Evolutionary conservation across 2,113 vertebrate genomes (phyloP).

Genomic region (Morone saxatilis): DNA sequence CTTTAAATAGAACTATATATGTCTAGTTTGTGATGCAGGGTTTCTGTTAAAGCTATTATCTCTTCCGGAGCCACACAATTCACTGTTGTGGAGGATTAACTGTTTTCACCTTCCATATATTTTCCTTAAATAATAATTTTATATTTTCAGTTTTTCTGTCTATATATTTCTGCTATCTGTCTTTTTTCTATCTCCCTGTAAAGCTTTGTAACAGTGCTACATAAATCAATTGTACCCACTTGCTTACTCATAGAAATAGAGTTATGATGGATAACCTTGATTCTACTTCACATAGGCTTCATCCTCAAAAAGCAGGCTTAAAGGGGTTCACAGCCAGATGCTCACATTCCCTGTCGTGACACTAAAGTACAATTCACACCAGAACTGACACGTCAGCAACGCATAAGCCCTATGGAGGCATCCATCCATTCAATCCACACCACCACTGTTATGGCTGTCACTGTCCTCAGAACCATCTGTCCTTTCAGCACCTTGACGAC

Average conservation of each 20-base stretch:
- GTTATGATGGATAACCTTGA: background rate
- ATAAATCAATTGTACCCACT: background rate
- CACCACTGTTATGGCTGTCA: background rate
- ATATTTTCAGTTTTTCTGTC: background rate
- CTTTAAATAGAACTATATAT: background rate
- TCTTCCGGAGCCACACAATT: too few relatives aligned
- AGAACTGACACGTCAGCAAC: conserved; percentile 21
- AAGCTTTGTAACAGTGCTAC: background rate
- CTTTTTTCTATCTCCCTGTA: background rate
- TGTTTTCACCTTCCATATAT: background rate
- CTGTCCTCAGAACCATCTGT: background rate
- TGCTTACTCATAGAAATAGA: background rate
- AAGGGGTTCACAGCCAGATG: conserved; percentile 22
- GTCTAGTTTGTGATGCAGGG: too few relatives aligned
- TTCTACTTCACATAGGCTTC: background rate
- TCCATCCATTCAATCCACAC: background rate
- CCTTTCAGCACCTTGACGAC: background rate
- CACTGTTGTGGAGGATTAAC: too few relatives aligned
- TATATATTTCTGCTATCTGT: background rate
- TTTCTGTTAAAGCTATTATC: too few relatives aligned
- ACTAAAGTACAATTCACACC: conserved; percentile 33
- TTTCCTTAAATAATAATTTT: background rate
- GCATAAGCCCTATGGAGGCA: conserved; percentile 5
- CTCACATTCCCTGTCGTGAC: conserved; percentile 22
- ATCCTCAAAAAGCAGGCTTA: background rate